These are phyloP conservation scores for Tubulanus polymorphus DNA, from an alignment of 2,888 invertebrate genomes.

Conservation along the genomic window DNA sequence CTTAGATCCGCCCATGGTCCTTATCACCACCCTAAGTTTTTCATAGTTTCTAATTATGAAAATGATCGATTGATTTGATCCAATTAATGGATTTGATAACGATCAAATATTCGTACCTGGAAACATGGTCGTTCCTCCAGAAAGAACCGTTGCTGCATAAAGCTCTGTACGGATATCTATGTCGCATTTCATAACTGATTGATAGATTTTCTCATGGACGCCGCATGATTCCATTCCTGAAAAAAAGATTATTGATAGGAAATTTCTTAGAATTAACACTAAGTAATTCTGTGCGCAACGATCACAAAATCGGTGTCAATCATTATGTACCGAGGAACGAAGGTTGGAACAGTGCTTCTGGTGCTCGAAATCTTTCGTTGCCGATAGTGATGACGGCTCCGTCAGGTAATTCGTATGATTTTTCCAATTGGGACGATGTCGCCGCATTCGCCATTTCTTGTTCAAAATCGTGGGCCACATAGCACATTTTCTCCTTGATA, in stretches of 20 bases:
- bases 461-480: neutral
- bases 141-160: slow-evolving; percentile 20
- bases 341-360: neutral
- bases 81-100: no score
- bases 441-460: neutral
- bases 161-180: slow-evolving; percentile 39
- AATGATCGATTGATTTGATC: no score
- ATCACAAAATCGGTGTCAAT: no score
- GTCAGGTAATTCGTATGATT: slow-evolving; percentile 11
- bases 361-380: slow-evolving; percentile 28
- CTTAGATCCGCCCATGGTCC: no score
- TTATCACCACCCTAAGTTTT: no score
- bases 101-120: no score
- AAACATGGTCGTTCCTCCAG: neutral
- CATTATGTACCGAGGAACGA: neutral
- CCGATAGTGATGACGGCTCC: slow-evolving; percentile 47
- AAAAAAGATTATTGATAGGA: neutral
- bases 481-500: slow-evolving; percentile 16
- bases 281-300: no score
- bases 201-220: slow-evolving; percentile 37
- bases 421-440: neutral
- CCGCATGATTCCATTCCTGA: slow-evolving; percentile 18
- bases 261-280: no score
- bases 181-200: slow-evolving; percentile 40
- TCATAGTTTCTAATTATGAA: no score